Percentiles rank a stretch among this genome's conserved stretches.
These are phyloP conservation scores for Psittacus erithacus DNA, from an alignment of 2,113 vertebrate genomes.

Conservation along the genomic window DNA sequence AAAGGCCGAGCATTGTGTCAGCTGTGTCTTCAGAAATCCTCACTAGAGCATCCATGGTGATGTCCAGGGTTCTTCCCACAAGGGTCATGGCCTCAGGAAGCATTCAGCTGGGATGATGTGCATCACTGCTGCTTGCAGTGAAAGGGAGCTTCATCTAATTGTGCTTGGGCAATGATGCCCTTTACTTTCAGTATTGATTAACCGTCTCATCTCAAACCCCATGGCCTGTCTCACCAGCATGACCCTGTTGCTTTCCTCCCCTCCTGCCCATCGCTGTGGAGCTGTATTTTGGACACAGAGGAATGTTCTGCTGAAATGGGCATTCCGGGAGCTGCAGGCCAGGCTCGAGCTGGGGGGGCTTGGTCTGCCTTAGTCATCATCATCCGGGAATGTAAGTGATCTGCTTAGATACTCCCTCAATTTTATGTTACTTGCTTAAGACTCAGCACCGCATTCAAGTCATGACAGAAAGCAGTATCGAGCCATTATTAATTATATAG, in stretches of 20 bases:
- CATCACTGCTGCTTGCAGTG: background rate
- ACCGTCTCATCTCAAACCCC: background rate
- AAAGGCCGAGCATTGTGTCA: background rate
- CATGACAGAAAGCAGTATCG: fast-evolving
- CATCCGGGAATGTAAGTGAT: too few species aligned
- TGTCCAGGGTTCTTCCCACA: background rate
- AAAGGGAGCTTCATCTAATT: background rate
- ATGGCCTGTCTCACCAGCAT: background rate
- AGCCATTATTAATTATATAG: background rate
- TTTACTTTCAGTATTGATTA: too few species aligned
- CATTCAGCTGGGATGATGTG: background rate
- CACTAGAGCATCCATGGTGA: background rate
- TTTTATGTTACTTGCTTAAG: background rate
- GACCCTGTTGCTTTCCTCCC: too few species aligned
- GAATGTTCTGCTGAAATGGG: background rate
- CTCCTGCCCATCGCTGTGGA: background rate
- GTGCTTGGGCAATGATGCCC: background rate
- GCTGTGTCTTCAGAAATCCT: background rate
- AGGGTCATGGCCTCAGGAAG: background rate
- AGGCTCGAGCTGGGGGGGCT: background rate
- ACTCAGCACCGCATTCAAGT: too few species aligned
- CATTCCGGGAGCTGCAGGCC: background rate
- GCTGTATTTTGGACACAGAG: background rate
- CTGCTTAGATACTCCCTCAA: background rate
- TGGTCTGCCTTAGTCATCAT: fast-evolving